phyloP scores from a whole-genome alignment of 2,888 invertebrate species.

The Corythucha ciliata region DNA sequence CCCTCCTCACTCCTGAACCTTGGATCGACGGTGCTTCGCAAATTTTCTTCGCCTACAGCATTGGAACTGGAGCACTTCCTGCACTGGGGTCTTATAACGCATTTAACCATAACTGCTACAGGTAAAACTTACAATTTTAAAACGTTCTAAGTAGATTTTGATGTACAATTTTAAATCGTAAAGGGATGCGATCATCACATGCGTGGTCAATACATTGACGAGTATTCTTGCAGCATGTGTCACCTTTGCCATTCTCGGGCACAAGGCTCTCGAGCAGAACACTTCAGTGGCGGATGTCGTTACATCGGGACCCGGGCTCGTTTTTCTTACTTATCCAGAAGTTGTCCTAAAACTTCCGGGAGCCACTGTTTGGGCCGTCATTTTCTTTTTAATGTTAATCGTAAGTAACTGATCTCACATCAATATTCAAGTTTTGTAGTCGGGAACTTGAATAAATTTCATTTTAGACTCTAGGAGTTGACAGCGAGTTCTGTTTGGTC shows the following conservation, averaged over 20 bases:
- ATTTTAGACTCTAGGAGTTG: constrained; percentile 57
- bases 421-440: constrained; percentile 1
- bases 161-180: not conserved
- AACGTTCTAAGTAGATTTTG: not conserved
- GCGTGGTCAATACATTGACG: constrained; percentile 60
- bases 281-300: constrained; percentile 47
- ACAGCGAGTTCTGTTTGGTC: constrained; percentile 63
- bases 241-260: constrained; percentile 65
- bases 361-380: constrained; percentile 58
- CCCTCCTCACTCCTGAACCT: constrained; percentile 46
- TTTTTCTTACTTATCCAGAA: constrained; percentile 65
- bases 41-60: constrained; percentile 69
- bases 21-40: constrained; percentile 72
- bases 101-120: constrained; percentile 66
- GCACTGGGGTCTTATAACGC: constrained; percentile 66
- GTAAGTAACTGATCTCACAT: constrained; percentile 41
- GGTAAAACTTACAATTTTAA: constrained; percentile 42
- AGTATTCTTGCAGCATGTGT: constrained; percentile 65
- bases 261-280: constrained; percentile 51
- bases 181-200: constrained; percentile 62
- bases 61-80: constrained; percentile 64
- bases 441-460: not conserved
- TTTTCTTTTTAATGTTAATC: constrained; percentile 64
- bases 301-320: constrained; percentile 59
- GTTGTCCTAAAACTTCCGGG: constrained; percentile 62